A percentile compares a stretch with the other conserved stretches of the same genome.
phyloP scores from a whole-genome alignment of 2,797 vertebrate species.

The Epinephelus malabaricus region DNA sequence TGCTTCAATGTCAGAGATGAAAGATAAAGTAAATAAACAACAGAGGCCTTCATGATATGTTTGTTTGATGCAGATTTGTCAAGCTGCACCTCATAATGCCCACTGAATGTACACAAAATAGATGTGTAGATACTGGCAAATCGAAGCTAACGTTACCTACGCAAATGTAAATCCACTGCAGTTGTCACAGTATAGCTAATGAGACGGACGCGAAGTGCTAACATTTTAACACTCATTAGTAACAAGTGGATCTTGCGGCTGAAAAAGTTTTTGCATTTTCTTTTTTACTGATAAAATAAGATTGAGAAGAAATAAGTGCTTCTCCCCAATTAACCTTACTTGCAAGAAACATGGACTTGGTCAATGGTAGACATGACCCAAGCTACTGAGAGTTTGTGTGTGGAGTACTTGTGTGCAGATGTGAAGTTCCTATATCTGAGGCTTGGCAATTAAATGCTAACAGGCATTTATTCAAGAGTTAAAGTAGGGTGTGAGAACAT shows the following conservation, averaged over 20 bases:
- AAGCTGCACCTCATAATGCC: neutral
- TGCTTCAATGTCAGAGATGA: slow-evolving; percentile 20
- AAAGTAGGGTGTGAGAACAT: neutral
- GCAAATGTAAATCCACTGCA: neutral
- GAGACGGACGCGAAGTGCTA: neutral
- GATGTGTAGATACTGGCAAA: neutral
- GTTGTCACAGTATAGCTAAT: slow-evolving; percentile 3
- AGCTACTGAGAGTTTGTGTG: neutral
- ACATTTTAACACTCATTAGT: neutral
- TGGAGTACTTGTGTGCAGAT: neutral
- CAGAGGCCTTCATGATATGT: neutral
- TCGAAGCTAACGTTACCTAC: neutral
- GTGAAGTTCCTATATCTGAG: neutral
- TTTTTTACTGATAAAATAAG: slow-evolving; percentile 2
- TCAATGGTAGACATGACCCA: neutral
- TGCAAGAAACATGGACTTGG: neutral
- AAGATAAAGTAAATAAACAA: slow-evolving; percentile 20
- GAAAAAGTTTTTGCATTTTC: neutral
- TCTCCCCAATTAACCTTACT: neutral
- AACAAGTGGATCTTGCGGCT: neutral
- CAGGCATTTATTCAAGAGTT: neutral
- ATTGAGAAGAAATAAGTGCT: neutral
- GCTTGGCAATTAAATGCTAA: neutral
- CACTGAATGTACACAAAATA: neutral
- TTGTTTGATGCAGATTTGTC: slow-evolving; percentile 5